Conservation (phyloP, 2,113 vertebrate genomes). For the Indri indri region DNA sequence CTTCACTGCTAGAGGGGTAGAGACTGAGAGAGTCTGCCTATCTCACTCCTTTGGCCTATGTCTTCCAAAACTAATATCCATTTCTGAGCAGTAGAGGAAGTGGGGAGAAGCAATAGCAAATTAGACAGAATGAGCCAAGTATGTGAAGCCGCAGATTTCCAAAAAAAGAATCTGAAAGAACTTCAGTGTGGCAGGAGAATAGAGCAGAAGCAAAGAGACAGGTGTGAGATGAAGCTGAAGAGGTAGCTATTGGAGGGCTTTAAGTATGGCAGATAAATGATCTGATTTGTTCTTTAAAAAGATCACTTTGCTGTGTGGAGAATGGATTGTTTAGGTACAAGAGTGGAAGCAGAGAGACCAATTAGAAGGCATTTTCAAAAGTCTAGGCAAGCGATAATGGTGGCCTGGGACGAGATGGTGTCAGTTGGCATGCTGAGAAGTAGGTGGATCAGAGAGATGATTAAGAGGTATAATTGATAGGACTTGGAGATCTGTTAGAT, state of each 20-base stretch:
- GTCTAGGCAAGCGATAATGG: neutral
- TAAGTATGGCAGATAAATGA: neutral
- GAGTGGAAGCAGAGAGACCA: neutral
- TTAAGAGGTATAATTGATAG: neutral
- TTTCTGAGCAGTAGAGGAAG: neutral
- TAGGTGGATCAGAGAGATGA: neutral
- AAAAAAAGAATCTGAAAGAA: neutral
- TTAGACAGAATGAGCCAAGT: neutral
- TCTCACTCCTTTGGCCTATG: neutral
- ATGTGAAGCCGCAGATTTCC: neutral
- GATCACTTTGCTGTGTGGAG: neutral
- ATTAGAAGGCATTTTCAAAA: neutral
- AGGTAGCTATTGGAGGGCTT: neutral
- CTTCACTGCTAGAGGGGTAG: neutral
- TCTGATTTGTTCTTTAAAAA: neutral
- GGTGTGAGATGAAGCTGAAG: neutral
- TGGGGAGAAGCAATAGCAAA: neutral
- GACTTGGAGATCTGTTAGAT: neutral
- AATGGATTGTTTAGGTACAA: neutral
- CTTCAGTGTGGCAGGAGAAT: neutral
- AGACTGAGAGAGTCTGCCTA: neutral
- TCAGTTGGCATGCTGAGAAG: neutral
- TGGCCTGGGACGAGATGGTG: neutral
- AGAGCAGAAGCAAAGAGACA: neutral
- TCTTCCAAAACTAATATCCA: neutral